Evolutionary conservation across 2,113 vertebrate genomes (phyloP).

Genomic region (Malurus cyaneus): DNA sequence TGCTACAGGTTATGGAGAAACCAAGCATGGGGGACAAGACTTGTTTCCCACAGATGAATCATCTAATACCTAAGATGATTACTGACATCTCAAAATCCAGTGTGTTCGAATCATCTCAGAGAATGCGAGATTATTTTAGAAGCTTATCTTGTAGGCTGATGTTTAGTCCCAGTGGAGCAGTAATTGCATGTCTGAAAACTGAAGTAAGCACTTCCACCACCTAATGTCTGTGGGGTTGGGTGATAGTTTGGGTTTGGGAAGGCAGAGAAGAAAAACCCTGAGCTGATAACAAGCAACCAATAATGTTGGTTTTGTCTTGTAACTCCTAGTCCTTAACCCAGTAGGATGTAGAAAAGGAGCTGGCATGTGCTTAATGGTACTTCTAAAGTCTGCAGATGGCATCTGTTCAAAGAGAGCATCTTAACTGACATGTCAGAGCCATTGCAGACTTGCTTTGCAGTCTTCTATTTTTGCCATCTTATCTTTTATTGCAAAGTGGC

Average conservation of each 20-base stretch:
- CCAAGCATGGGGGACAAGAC: background rate
- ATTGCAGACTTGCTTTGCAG: background rate
- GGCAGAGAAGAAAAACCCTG: background rate
- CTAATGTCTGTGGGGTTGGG: background rate
- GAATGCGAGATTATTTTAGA: background rate
- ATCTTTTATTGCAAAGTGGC: background rate
- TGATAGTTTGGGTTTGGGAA: background rate
- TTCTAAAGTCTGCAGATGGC: slow-evolving; percentile 41
- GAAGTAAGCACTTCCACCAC: background rate
- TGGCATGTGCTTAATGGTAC: background rate
- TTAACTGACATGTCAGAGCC: background rate
- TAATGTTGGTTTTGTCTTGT: background rate
- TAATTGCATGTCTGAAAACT: background rate
- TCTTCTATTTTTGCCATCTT: slow-evolving; percentile 3
- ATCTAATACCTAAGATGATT: background rate
- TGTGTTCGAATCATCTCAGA: background rate
- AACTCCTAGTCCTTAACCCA: background rate
- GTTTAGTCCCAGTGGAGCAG: background rate
- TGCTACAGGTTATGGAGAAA: background rate
- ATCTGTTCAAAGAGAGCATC: slow-evolving; percentile 7
- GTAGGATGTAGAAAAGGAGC: background rate
- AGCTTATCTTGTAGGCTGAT: background rate
- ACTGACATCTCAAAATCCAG: background rate
- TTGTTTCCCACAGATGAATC: background rate
- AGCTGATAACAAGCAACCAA: background rate